A percentile compares a stretch with the other conserved stretches of the same genome.
These are phyloP conservation scores for Rhinophrynus dorsalis DNA, from an alignment of 2,797 vertebrate species.

Conservation along the genomic window DNA sequence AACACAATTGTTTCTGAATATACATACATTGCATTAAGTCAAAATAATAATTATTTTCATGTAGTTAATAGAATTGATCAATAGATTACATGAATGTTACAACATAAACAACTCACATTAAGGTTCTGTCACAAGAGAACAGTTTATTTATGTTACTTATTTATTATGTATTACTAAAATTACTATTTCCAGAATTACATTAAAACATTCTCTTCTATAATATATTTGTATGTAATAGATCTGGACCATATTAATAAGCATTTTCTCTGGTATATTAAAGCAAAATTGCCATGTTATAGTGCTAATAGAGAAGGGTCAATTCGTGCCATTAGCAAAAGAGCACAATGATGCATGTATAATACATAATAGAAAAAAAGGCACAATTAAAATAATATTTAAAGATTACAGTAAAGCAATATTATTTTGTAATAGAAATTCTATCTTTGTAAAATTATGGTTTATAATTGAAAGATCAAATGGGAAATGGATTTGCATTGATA, in stretches of 20 bases:
- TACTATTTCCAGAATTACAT: slow-evolving; percentile 6
- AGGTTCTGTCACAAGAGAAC: slow-evolving; percentile 11
- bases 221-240: slow-evolving; percentile 7
- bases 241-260: slow-evolving; percentile 10
- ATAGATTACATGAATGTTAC: slow-evolving; percentile 21
- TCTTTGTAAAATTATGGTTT: too few species aligned
- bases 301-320: slow-evolving; percentile 11
- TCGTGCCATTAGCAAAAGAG: not conserved
- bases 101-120: slow-evolving; percentile 13
- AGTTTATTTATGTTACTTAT: slow-evolving; percentile 18
- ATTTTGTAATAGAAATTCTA: too few species aligned
- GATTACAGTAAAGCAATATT: too few species aligned
- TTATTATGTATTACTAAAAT: slow-evolving; percentile 14
- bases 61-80: slow-evolving; percentile 12
- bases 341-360: not conserved
- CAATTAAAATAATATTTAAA: too few species aligned
- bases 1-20: slow-evolving; percentile 13
- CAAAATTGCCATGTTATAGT: slow-evolving; percentile 13
- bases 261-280: slow-evolving; percentile 12
- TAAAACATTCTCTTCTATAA: slow-evolving; percentile 1
- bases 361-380: too few species aligned
- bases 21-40: slow-evolving; percentile 9
- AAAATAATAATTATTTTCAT: slow-evolving; percentile 15
- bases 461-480: too few species aligned
- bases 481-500: too few species aligned